Evolutionary conservation across 2,113 vertebrate genomes (phyloP), one percentile per base, ranked within the genome.

Genomic region (Sphyrna mokarran): DNA sequence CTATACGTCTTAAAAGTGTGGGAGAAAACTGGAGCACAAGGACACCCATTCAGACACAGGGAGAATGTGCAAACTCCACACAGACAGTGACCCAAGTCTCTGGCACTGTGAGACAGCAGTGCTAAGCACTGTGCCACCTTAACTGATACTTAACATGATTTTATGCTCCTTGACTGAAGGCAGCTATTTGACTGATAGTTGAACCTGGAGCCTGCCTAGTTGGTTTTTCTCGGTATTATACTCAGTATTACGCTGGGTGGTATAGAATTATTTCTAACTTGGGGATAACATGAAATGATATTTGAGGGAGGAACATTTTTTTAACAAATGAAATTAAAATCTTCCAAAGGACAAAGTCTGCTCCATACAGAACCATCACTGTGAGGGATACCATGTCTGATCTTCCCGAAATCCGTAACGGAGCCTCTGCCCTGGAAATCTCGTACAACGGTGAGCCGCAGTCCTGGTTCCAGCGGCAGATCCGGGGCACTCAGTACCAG

Each of bases 401-500:
- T 96, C 98, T 99, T 95, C 99, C 99, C 0, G 99, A 99, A 97
- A 97, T 99, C 96, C 98, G 99, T 0, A 99, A 99, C 0, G 99
- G 99, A 0, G 99, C 99, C 0, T 96, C 98, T 0, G 98, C 98
- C 0, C 95, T 99, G 78, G 99, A 99, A 97, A 99, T 99, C 95
- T 98, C 98, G 22, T 99, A 99, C 97, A 99, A 99, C 0, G 99
- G 99, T 0, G 99, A 99, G 95, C 99, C 99, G 0, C 99, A 99
- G 97, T 99, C 99, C 14, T 99, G 99, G 99, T 99, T 99, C 97
- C 99, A 99, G 98, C 98, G 99, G 93, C 99, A 99, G 96, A 99
- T 99, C 96, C 97, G 99, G 58, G 99, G 99, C 48, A 98, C 98
- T 0, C 99, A 99, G 96, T 99, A 99, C 96, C 99, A 99, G 96